phyloP scores from a whole-genome alignment of 2,797 vertebrate species.

The Decapterus maruadsi region DNA sequence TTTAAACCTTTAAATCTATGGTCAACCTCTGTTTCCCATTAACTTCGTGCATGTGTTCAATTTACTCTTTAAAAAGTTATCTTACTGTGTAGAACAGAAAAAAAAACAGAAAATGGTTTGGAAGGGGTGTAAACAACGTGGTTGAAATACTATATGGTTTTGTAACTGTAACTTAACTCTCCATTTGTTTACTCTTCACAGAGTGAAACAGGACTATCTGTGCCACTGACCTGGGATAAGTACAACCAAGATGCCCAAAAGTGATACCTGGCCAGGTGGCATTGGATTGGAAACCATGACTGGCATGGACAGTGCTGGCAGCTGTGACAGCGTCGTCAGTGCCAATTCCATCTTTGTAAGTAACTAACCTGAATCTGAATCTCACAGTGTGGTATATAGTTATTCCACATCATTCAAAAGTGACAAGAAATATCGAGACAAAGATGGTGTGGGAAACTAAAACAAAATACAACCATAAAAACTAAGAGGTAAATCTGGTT shows the following conservation, averaged over 20 bases:
- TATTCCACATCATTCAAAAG: background rate
- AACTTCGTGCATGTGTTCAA: background rate
- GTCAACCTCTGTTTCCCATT: too few species aligned
- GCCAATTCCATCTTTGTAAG: constrained; percentile 85
- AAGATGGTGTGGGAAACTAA: background rate
- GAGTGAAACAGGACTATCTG: constrained; percentile 30
- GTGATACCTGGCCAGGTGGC: constrained; percentile 88
- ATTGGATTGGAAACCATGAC: constrained; percentile 78
- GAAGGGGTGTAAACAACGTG: background rate
- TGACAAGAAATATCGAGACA: background rate
- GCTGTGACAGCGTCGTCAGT: constrained; percentile 91
- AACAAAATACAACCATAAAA: background rate
- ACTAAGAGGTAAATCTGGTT: background rate
- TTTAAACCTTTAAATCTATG: too few species aligned
- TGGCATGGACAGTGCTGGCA: constrained; percentile 83
- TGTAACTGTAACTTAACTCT: background rate
- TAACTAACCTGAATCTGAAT: constrained; percentile 1
- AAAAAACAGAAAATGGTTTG: background rate
- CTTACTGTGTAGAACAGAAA: background rate
- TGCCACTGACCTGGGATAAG: constrained; percentile 21
- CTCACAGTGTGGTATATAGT: background rate
- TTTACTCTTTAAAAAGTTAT: background rate
- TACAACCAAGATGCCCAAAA: constrained; percentile 88
- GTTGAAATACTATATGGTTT: background rate
- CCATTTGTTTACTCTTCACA: constrained; percentile 30